phyloP scores from a whole-genome alignment of 2,113 vertebrate genomes.

The Illadopsis cleaveri region DNA sequence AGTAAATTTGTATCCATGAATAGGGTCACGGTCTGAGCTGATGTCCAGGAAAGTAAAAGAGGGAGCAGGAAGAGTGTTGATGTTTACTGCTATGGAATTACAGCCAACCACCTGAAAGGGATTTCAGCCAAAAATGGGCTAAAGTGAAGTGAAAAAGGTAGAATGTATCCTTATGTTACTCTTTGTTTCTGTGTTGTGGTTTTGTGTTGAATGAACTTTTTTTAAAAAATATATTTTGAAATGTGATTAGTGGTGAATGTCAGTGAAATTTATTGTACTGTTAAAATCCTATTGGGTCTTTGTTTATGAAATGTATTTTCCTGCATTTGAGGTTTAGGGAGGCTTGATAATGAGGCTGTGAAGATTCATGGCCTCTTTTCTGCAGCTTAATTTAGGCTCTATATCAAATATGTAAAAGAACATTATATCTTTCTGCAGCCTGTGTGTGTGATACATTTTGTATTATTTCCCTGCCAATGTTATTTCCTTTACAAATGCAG shows the following conservation, averaged over 20 bases:
- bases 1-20: background rate
- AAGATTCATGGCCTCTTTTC: constrained; percentile 83
- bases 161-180: background rate
- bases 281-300: constrained; percentile 84
- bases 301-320: constrained; percentile 86
- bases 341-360: constrained; percentile 80
- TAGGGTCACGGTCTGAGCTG: background rate
- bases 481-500: constrained; percentile 69
- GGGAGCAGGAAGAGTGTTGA: background rate
- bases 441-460: constrained; percentile 75
- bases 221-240: constrained; percentile 70
- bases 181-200: background rate
- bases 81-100: background rate
- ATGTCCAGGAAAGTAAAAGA: background rate
- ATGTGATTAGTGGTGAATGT: constrained; percentile 78
- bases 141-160: background rate
- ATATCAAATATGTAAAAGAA: constrained; percentile 87
- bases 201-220: constrained; percentile 64
- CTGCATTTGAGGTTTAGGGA: constrained; percentile 80
- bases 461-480: constrained; percentile 72
- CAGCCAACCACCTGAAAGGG: background rate
- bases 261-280: constrained; percentile 82
- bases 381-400: constrained; percentile 83
- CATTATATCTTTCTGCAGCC: constrained; percentile 71
- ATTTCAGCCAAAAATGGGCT: background rate